These are phyloP conservation scores for Pycnomerus fuliginosus DNA, from an alignment of 2,888 invertebrate genomes.

Conservation along the genomic window DNA sequence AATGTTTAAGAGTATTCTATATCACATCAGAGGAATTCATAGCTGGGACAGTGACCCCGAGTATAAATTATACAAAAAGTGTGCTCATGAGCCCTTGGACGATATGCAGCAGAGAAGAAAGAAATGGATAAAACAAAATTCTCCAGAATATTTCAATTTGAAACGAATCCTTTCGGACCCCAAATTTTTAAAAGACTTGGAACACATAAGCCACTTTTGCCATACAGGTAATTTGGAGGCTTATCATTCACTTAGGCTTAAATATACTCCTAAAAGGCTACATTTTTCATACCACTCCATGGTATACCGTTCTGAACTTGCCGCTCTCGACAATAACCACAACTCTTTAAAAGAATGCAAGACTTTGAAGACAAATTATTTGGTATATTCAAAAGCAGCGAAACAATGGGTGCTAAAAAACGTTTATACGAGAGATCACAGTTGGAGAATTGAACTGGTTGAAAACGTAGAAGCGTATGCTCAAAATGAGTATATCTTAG, in stretches of 20 bases:
- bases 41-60: neutral
- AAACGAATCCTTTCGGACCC: neutral
- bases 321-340: slow-evolving; percentile 1
- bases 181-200: slow-evolving; percentile 1
- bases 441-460: neutral
- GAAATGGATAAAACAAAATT: slow-evolving; percentile 1
- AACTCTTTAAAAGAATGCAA: neutral
- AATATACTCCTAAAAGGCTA: slow-evolving; percentile 4
- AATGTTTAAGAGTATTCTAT: slow-evolving; percentile 1
- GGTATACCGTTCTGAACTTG: neutral
- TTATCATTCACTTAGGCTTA: neutral
- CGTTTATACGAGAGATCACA: neutral
- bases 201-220: neutral
- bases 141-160: slow-evolving; percentile 1
- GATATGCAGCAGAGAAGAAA: slow-evolving; percentile 1
- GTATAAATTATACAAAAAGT: slow-evolving; percentile 1
- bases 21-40: slow-evolving; percentile 1
- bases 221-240: neutral
- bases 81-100: slow-evolving; percentile 1
- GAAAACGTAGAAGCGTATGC: neutral
- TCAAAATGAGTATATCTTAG: neutral
- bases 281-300: slow-evolving; percentile 3
- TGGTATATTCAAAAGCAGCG: neutral
- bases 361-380: neutral
- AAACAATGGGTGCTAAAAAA: slow-evolving; percentile 1